Base-by-base conservation (phyloP, 1,140 invertebrate species). In the Euura lappo region DNA sequence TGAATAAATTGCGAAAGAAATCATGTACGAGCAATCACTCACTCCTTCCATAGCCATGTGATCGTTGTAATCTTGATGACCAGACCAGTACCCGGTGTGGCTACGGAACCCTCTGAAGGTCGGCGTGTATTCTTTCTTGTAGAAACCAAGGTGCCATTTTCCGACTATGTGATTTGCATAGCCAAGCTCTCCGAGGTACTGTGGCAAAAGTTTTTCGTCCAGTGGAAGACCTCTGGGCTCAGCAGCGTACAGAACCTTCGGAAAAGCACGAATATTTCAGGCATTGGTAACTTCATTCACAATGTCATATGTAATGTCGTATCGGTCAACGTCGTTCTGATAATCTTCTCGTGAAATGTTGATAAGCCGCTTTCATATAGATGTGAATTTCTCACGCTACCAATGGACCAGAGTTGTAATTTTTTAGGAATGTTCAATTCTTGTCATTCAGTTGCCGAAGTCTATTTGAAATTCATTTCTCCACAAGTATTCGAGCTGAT, bases 131-230 rank as follows among this genome's bases (percentile, higher is more conserved):
- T 91, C 90, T 76, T 89, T 92, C 77, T 91, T 93, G 80, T 92
- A 95, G 71, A 92, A 91, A 2, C 95, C 96, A 46, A 97, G 87
- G 85, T 98, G 96, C 96, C 96, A 98, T 88, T 99, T 99, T 28
- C 97, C 97, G 5, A 98, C 93, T 28, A 96, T 92, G 78, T 95
- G 94, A 1, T 93, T 97, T 2, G 86, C 87, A 83, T 98, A 99
- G 2, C 95, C 95, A 6, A 96, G 81, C 8, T 94, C 91, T 76
- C 92, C 92, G 0, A 98, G 83, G 84, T 95, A 93, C 84, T 98
- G 89, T 0, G 97, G 96, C 4, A 98, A 80, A 4, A 97, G 82
- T 80, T 92, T 94, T 79, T 96, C 93, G 2, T 89, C 87, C 4
- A 97, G 86, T 0, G 95, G 94, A 2, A 98, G 82, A 13, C 96